These are phyloP conservation scores for Edolisoma coerulescens DNA, from an alignment of 2,113 vertebrate species.

Conservation along the genomic window DNA sequence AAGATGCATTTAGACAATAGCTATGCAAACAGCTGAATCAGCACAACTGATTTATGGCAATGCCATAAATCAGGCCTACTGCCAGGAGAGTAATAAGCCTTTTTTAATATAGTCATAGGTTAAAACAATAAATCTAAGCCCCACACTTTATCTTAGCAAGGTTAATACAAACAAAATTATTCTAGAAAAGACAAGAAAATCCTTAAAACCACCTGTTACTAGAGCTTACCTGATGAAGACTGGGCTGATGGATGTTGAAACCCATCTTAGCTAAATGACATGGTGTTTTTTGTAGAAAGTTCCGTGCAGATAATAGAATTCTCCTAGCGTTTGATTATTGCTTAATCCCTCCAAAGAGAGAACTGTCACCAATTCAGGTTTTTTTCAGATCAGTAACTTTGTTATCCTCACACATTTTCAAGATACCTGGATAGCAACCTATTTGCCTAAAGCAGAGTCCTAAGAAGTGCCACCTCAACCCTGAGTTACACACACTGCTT, in stretches of 20 bases:
- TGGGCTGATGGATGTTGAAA: not conserved
- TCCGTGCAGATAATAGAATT: not conserved
- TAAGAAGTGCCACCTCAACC: not conserved
- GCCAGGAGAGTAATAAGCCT: not conserved
- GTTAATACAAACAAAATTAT: not conserved
- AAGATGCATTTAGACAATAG: not conserved
- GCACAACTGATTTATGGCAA: not conserved
- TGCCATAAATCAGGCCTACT: not conserved
- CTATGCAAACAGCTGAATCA: slow-evolving; percentile 9
- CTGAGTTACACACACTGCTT: not conserved
- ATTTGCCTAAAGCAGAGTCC: not conserved
- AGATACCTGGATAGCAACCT: not conserved
- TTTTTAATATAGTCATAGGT: not conserved
- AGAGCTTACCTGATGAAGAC: not conserved
- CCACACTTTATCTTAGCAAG: not conserved
- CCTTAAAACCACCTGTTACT: not conserved
- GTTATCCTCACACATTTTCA: not conserved
- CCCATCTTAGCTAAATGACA: not conserved
- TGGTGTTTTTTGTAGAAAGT: not conserved
- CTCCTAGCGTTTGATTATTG: not conserved
- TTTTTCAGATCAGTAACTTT: not conserved
- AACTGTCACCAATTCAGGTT: not conserved
- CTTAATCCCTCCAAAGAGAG: not conserved
- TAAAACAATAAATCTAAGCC: not conserved
- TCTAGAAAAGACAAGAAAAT: not conserved